Conservation (phyloP, 2,797 vertebrate species). For the Xiphophorus birchmanni region DNA sequence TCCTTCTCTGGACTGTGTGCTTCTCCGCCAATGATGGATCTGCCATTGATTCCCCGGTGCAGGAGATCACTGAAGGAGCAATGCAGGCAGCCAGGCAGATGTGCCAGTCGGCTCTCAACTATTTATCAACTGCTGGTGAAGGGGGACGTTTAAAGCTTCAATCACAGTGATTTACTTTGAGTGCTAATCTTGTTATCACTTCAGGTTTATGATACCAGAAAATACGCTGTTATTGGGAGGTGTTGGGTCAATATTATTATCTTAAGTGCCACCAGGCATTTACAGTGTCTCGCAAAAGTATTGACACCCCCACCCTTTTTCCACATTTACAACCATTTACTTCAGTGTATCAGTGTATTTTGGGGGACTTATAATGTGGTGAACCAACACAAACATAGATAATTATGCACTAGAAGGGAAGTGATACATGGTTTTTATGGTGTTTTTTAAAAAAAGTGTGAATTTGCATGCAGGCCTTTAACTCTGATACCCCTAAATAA, state of each 20-base stretch:
- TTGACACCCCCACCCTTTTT: neutral
- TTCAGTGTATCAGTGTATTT: neutral
- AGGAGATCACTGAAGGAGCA: slow-evolving; percentile 49
- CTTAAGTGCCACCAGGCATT: slow-evolving; percentile 20
- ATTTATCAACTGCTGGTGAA: slow-evolving; percentile 58
- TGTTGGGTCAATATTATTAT: slow-evolving; percentile 44
- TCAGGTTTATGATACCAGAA: slow-evolving; percentile 62
- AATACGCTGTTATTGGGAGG: slow-evolving; percentile 48
- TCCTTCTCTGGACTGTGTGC: slow-evolving; percentile 35
- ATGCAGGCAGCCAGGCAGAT: slow-evolving; percentile 46
- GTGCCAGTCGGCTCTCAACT: slow-evolving; percentile 56
- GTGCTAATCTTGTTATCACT: slow-evolving; percentile 76
- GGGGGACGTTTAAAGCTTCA: slow-evolving; percentile 65
- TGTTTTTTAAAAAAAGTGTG: neutral
- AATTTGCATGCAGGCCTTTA: neutral
- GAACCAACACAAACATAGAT: neutral
- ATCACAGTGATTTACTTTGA: slow-evolving; percentile 72
- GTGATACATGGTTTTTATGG: neutral
- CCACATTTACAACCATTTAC: neutral
- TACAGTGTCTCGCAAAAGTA: slow-evolving; percentile 2
- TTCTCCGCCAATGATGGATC: slow-evolving; percentile 62
- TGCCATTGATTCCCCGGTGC: slow-evolving; percentile 56
- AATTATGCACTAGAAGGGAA: neutral
- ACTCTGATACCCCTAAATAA: neutral
- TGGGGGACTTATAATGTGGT: neutral